Base-by-base conservation (phyloP, 2,797 vertebrate genomes). In the Danionella dracula region DNA sequence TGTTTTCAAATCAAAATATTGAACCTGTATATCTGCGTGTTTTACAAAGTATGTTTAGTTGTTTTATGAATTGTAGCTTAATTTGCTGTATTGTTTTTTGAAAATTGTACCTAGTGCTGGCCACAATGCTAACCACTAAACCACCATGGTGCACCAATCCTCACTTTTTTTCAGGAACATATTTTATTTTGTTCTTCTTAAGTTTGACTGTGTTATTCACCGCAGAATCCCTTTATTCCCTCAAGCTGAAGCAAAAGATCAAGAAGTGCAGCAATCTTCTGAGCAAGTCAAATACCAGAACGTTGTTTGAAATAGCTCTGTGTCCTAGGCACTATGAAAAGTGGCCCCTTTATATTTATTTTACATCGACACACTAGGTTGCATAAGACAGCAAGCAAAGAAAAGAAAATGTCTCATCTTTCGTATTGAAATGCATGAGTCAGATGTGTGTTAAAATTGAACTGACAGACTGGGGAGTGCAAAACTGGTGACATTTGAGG, bases 401-500 rank as follows among this genome's bases (percentile, higher is more conserved):
- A 81, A 75, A 58, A 10, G 27, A 76, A 75, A 59, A 38, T 76
- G 20, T 42, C 75, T 77, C 72, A 60, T 78, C 74, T 77, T 75
- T 77, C 72, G 81, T 79, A 80, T 83, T 73, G 74, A 55, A 53
- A 15, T 57, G 53, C 41, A 49, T 68, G 71, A 78, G 83, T 88
- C 79, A 84, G 67, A 71, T 79, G 79, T 78, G 78, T 77, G 83
- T 86, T 85, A 74, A 85, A 81, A 88, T 83, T 75, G 73, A 83
- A 84, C 82, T 84, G 86, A 87, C 82, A 83, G 85, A 81, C 75
- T 76, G 74, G 74, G 72, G 60, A 82, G 73, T 76, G 78, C 76
- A 81, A 88, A 84, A 79, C 78, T 82, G 80, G 66, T 86, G 83
- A 88, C 84, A 87, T 89, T 88, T 86, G 73, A 70, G 54, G 64